Percentiles rank a stretch among this genome's conserved stretches.
Conservation (phyloP, 1,140 invertebrate genomes). For the Periplaneta americana region DNA sequence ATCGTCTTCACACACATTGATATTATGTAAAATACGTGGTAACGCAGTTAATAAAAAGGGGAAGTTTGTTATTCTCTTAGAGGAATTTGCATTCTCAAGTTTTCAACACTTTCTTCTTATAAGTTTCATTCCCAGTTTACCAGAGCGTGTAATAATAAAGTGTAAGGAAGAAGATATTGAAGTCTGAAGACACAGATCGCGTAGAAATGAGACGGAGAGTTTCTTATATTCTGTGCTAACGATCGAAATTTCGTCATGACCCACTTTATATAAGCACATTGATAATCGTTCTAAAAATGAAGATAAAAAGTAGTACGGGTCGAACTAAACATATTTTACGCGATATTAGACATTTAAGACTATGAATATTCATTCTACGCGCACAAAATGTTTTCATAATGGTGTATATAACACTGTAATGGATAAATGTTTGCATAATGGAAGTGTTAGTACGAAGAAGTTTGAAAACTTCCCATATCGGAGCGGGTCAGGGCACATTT, state of each 20-base stretch:
- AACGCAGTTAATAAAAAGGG: not conserved
- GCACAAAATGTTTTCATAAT: too few species aligned
- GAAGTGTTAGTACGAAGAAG: too few species aligned
- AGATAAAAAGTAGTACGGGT: too few species aligned
- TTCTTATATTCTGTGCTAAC: not conserved
- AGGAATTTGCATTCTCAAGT: not conserved
- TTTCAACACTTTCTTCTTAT: not conserved
- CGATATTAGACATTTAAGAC: too few species aligned
- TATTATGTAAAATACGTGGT: not conserved
- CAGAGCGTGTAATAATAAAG: not conserved
- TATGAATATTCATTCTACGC: too few species aligned
- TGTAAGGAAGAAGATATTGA: not conserved
- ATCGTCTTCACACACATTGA: not conserved
- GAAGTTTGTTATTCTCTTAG: not conserved
- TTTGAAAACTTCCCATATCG: too few species aligned
- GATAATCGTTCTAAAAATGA: too few species aligned
- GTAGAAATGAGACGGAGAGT: not conserved
- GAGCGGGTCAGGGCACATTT: too few species aligned
- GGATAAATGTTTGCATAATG: too few species aligned
- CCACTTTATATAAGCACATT: too few species aligned
- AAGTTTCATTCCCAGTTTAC: not conserved
- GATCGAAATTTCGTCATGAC: not conserved
- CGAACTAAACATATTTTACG: too few species aligned
- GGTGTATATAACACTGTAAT: too few species aligned
- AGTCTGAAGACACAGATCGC: not conserved